A percentile compares a stretch with the other conserved stretches of the same genome.
Conservation (phyloP, 2,113 vertebrate genomes). For the Puffinus mauretanicus region DNA sequence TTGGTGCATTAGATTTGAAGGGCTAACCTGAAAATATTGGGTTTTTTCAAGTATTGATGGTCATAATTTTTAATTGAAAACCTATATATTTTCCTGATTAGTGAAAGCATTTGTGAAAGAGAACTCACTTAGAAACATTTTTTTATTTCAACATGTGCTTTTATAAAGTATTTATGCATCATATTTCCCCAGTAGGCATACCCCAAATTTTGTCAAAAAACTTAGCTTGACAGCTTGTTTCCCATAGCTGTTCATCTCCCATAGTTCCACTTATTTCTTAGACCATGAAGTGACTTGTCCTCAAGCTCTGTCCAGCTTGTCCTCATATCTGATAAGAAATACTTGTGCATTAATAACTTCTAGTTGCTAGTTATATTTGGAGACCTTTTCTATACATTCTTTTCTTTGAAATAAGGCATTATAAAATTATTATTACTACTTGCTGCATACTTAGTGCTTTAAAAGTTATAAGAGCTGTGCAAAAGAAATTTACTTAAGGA, state of each 20-base stretch:
- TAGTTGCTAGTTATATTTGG: not conserved
- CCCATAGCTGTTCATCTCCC: not conserved
- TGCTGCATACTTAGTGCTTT: not conserved
- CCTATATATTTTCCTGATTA: not conserved
- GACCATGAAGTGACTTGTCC: not conserved
- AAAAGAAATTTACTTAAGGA: not conserved
- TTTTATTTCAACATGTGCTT: not conserved
- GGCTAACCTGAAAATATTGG: not conserved
- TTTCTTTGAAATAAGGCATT: conserved; percentile 1
- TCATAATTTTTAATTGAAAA: conserved; percentile 1
- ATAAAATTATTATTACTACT: not conserved
- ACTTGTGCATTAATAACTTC: not conserved
- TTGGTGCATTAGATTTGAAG: not conserved
- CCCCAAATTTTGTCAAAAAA: not conserved
- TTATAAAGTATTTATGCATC: not conserved
- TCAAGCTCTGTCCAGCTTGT: not conserved
- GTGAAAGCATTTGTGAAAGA: conserved; percentile 16
- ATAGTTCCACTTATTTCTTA: not conserved
- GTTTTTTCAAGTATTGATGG: not conserved
- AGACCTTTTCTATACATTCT: not conserved
- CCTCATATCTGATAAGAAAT: not conserved
- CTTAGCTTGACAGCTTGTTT: not conserved
- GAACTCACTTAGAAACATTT: not conserved
- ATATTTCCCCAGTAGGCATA: not conserved
- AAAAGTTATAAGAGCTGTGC: not conserved